Percentiles rank a stretch among this genome's conserved stretches.
Evolutionary conservation across 2,113 vertebrate genomes (phyloP).

Genomic region (Syngnathus scovelli): DNA sequence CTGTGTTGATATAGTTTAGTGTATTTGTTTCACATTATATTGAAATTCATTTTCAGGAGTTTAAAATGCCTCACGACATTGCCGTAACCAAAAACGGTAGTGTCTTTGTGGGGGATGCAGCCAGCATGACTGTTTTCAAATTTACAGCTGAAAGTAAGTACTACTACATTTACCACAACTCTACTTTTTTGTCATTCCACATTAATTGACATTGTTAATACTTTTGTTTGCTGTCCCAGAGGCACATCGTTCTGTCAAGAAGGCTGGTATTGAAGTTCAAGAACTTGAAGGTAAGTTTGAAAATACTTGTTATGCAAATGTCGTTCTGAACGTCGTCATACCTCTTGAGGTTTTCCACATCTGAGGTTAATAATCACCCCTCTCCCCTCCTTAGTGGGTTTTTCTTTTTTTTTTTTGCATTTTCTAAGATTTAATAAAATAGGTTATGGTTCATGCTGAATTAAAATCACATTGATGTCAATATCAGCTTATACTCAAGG

Average conservation of each 20-base stretch:
- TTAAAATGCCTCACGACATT: constrained; percentile 90
- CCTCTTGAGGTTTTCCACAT: neutral
- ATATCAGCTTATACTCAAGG: too few species aligned
- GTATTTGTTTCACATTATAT: neutral
- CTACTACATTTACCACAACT: neutral
- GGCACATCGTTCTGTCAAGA: constrained; percentile 94
- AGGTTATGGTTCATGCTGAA: too few species aligned
- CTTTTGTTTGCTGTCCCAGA: constrained; percentile 70
- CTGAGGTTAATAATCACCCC: too few species aligned
- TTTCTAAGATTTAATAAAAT: too few species aligned
- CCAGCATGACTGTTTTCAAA: constrained; percentile 77
- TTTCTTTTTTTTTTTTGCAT: too few species aligned
- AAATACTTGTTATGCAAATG: neutral
- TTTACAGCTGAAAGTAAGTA: constrained; percentile 83
- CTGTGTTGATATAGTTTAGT: neutral
- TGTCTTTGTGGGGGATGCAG: constrained; percentile 82
- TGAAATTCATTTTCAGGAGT: constrained; percentile 67
- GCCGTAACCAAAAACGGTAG: constrained; percentile 74
- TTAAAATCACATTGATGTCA: too few species aligned
- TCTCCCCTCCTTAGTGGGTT: too few species aligned
- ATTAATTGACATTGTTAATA: neutral
- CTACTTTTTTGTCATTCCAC: neutral
- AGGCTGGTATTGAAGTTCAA: constrained; percentile 89
- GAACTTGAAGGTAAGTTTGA: constrained; percentile 80
- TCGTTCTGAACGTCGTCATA: neutral